These are phyloP conservation scores for Leucophora obtusa DNA, from an alignment of 2,888 invertebrate species.

Conservation along the genomic window DNA sequence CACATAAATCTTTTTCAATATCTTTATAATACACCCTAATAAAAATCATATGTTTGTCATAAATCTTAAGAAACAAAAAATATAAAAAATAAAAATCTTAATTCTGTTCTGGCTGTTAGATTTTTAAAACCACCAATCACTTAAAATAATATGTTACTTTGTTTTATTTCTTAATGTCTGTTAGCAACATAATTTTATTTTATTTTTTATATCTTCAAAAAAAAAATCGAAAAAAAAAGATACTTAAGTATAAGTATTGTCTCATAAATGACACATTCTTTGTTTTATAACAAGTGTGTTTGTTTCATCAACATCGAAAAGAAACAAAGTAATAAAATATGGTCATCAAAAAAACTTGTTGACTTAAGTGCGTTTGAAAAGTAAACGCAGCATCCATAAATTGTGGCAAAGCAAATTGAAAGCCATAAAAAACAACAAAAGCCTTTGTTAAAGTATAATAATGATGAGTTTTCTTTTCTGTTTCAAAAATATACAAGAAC, in stretches of 20 bases:
- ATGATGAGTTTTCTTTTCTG: background rate
- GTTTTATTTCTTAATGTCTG: background rate
- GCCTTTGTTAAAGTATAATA: background rate
- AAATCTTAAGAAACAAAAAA: constrained; percentile 19
- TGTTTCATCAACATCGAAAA: background rate
- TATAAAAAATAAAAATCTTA: background rate
- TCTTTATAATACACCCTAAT: background rate
- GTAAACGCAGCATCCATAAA: background rate
- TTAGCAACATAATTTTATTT: background rate
- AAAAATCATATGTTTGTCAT: constrained; percentile 16
- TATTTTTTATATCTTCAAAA: background rate
- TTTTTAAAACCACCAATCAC: constrained; percentile 21
- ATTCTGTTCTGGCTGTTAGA: background rate
- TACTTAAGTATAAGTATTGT: constrained; percentile 9
- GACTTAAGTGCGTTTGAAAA: constrained; percentile 18
- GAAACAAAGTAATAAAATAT: constrained; percentile 4
- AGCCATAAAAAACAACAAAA: background rate
- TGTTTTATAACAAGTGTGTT: background rate
- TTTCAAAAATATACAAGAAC: too few species aligned
- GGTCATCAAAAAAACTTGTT: constrained; percentile 35
- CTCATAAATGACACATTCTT: constrained; percentile 26
- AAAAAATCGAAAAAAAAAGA: background rate
- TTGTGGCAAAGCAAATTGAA: background rate
- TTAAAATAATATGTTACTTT: constrained; percentile 22
- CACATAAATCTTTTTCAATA: background rate